A percentile compares a stretch with the other conserved stretches of the same genome.
phyloP scores from a whole-genome alignment of 2,888 invertebrate genomes.

The Strigamia transsilvanica region DNA sequence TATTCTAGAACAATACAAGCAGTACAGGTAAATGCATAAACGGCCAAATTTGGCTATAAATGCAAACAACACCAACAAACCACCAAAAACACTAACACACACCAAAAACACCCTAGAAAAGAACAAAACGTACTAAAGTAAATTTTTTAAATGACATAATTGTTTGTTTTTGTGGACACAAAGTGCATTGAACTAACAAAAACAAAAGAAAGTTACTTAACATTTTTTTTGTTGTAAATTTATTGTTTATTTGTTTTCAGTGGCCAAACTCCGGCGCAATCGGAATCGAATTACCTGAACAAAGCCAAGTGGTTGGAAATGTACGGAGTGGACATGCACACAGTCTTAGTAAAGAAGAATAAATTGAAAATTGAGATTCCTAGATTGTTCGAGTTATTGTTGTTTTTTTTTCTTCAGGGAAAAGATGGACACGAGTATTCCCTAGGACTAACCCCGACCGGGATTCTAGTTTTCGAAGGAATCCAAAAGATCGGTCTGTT shows the following conservation, averaged over 20 bases:
- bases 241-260: conserved; percentile 60
- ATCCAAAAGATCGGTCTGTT: conserved; percentile 96
- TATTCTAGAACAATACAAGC: conserved; percentile 90
- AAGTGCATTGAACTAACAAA: no score
- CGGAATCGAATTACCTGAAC: conserved; percentile 92
- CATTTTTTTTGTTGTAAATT: no score
- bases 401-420: conserved; percentile 69
- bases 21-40: conserved; percentile 73
- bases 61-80: no score
- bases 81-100: no score
- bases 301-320: conserved; percentile 98
- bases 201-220: no score
- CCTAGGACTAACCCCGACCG: conserved; percentile 96
- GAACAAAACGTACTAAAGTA: no score
- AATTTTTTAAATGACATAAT: no score
- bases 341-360: conserved; percentile 73
- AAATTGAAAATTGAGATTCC: neutral
- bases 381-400: neutral
- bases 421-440: conserved; percentile 97
- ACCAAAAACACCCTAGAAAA: no score
- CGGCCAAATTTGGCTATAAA: no score
- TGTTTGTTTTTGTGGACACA: no score
- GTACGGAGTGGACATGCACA: conserved; percentile 99
- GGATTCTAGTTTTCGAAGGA: conserved; percentile 97
- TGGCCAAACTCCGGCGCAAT: conserved; percentile 92